Evolutionary conservation across 2,888 invertebrate genomes (phyloP).

Genomic region (Exephanes ischioxanthus): DNA sequence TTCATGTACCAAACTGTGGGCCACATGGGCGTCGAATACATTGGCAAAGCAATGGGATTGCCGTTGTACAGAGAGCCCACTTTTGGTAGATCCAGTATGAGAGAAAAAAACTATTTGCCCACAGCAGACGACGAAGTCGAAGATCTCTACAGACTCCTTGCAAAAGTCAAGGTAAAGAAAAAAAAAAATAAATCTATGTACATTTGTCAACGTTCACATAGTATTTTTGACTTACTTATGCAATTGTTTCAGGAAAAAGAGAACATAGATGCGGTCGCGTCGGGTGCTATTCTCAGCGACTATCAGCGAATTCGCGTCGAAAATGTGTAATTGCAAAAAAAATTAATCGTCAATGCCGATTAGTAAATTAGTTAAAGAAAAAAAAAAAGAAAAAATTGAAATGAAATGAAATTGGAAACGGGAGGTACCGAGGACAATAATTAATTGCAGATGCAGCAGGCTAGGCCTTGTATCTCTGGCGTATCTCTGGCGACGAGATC

Average conservation of each 20-base stretch:
- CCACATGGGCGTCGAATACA: constrained; percentile 95
- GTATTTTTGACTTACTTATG: background rate
- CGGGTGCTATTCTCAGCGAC: constrained; percentile 98
- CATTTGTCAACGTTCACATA: background rate
- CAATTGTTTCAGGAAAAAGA: constrained; percentile 88
- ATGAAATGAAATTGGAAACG: background rate
- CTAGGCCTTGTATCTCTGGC: constrained; percentile 95
- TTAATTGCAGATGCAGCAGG: constrained; percentile 92
- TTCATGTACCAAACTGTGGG: constrained; percentile 99
- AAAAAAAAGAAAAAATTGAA: background rate
- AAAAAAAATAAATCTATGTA: background rate
- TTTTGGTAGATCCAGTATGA: constrained; percentile 92
- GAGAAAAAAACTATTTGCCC: constrained; percentile 92
- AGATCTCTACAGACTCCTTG: constrained; percentile 95
- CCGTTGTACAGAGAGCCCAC: constrained; percentile 95
- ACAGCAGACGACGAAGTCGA: constrained; percentile 98
- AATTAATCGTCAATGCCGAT: constrained; percentile 4
- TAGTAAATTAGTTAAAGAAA: background rate
- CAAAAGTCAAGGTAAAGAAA: constrained; percentile 89
- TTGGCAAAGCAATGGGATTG: constrained; percentile 97
- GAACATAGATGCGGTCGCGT: constrained; percentile 96
- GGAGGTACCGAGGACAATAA: constrained; percentile 55
- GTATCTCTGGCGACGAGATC: constrained; percentile 98
- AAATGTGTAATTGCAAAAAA: constrained; percentile 93
- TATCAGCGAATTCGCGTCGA: constrained; percentile 99